phyloP scores from a whole-genome alignment of 2,888 invertebrate species.

The Eristalis tenax region DNA sequence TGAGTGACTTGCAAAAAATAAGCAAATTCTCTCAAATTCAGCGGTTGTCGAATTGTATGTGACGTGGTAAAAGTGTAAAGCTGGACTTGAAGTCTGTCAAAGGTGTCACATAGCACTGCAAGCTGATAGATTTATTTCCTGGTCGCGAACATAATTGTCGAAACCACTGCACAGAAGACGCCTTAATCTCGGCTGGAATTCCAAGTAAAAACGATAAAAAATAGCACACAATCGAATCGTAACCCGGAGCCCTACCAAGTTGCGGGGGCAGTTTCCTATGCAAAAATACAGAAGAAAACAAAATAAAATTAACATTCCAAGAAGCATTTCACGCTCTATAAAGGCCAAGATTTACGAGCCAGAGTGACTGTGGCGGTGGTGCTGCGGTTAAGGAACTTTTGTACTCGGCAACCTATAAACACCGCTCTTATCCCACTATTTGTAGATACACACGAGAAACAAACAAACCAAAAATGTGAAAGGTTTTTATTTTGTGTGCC shows the following conservation, averaged over 20 bases:
- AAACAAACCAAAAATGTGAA: slow-evolving; percentile 23
- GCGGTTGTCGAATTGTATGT: no score
- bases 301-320: slow-evolving; percentile 32
- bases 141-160: background rate
- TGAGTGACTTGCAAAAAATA: no score
- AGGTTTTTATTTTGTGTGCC: slow-evolving; percentile 32
- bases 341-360: slow-evolving; percentile 28
- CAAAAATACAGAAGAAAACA: background rate
- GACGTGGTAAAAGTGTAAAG: no score
- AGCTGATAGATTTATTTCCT: background rate
- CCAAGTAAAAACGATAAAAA: background rate
- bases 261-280: slow-evolving; percentile 9
- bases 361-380: background rate
- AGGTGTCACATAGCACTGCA: background rate
- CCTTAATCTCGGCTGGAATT: background rate
- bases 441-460: slow-evolving; percentile 5
- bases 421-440: slow-evolving; percentile 14
- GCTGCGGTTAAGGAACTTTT: slow-evolving; percentile 19
- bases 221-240: background rate
- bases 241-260: background rate
- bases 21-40: no score
- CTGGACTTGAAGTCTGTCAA: no score
- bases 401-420: background rate
- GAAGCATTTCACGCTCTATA: slow-evolving; percentile 36
- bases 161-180: background rate